These are phyloP conservation scores for Pseudomyrmex concolor DNA, from an alignment of 1,140 invertebrate genomes.

Conservation along the genomic window DNA sequence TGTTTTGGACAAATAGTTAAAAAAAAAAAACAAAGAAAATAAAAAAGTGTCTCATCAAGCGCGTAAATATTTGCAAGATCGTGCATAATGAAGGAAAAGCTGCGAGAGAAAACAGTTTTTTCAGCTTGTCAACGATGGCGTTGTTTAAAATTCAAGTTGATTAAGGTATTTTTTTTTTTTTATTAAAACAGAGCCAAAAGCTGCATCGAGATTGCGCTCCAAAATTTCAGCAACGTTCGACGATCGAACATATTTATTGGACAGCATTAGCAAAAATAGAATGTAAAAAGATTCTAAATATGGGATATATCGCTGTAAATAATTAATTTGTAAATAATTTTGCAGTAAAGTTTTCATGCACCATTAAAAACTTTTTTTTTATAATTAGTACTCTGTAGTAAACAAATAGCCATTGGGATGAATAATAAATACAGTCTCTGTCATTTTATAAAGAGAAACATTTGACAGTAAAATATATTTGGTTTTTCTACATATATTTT, in stretches of 20 bases:
- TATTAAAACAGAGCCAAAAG: not conserved
- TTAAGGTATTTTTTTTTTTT: not conserved
- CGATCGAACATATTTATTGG: constrained; percentile 38
- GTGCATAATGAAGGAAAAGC: not conserved
- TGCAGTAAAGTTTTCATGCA: not conserved
- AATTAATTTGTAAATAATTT: not conserved
- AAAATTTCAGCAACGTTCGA: constrained; percentile 15
- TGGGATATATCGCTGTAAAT: not conserved
- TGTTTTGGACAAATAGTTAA: not conserved
- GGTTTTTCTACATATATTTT: not conserved
- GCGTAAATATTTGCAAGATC: constrained; percentile 18
- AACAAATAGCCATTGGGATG: not conserved
- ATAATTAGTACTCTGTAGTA: not conserved
- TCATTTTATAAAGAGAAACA: not conserved
- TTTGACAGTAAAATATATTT: not conserved
- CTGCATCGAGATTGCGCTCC: not conserved
- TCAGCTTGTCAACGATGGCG: constrained; percentile 13
- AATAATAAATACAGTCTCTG: not conserved
- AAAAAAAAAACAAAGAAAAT: no score
- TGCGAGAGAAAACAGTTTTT: not conserved
- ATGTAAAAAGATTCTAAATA: not conserved
- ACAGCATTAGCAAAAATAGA: constrained; percentile 24
- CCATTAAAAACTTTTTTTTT: not conserved
- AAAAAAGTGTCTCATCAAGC: not conserved
- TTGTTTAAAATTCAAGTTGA: constrained; percentile 11